Base-by-base conservation (phyloP, 2,797 vertebrate species). In the Parauchenoglanis punctatus region DNA sequence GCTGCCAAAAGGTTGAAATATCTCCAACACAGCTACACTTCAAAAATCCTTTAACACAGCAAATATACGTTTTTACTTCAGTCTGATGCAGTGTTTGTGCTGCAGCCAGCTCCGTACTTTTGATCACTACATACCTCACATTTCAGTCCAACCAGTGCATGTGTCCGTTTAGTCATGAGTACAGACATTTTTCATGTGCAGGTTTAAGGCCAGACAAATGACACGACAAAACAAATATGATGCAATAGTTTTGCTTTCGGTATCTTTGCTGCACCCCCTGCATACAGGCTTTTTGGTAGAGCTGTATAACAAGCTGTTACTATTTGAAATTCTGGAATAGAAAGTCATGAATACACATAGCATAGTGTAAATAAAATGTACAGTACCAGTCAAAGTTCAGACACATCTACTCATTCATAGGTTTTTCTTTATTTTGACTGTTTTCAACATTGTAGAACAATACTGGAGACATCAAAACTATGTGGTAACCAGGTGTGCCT, bases 151-250 rank as follows among this genome's bases (percentile, higher is more conserved):
- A 40, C 28, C 78, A 31, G 67, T 54, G 4, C 28, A 81, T 25
- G 67, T 3, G 13, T 54, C n/a, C 15, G 13, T 68, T 87, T 68
- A 61, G 75, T 35, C 52, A 84, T 8, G 20, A 11, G 18, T 56
- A 17, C 58, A 76, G n/a, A 54, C 28, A 13, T 13, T 76, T 31
- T 28, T 76, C 15, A 68, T 56, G 28, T 67, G 28, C 44, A 35
- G 28, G 4, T 65, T 65, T 67, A 81, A 25, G 31, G 13, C 13
- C 28, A 67, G 7, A 1, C 25, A 7, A 28, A 10, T 2, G 44
- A 10, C 4, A 75, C 70, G 72, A 61, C 82, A 25, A 81, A 85
- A 61, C 73, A 84, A 84, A 84, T 40, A 18, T 31, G 10, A 72
- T 84, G 44, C 44, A 65, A 65, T 84, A 84, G 49, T 77, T 44